A percentile compares a stretch with the other conserved stretches of the same genome.
Evolutionary conservation across 64 coral and sea anemone genomes (phyloP).

Genomic region (Dendronephthya gigantea): DNA sequence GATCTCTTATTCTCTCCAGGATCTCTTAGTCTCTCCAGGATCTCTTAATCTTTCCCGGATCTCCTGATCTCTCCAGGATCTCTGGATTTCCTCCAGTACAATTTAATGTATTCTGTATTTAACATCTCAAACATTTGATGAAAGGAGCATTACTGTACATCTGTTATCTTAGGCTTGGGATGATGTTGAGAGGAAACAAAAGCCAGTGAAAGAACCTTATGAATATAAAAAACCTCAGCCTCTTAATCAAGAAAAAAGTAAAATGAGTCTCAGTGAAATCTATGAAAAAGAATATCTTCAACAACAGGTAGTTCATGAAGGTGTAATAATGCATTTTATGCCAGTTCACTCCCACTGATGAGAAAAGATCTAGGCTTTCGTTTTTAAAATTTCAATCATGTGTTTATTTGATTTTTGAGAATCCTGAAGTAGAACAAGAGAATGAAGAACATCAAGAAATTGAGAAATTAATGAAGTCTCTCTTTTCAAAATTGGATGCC

Average conservation of each 20-base stretch:
- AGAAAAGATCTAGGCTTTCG: too few species aligned
- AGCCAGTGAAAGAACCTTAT: slow-evolving; percentile 64
- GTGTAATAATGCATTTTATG: too few species aligned
- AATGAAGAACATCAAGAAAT: slow-evolving; percentile 69
- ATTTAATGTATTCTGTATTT: too few species aligned
- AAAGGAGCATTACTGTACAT: too few species aligned
- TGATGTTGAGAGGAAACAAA: slow-evolving; percentile 95
- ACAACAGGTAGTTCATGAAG: slow-evolving; percentile 55
- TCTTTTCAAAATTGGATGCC: slow-evolving; percentile 84
- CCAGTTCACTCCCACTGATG: too few species aligned
- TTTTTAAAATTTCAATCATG: not conserved
- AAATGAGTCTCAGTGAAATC: slow-evolving; percentile 86
- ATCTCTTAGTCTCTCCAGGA: too few species aligned
- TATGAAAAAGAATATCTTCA: slow-evolving; percentile 95
- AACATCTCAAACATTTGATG: too few species aligned
- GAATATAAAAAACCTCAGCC: slow-evolving; percentile 86
- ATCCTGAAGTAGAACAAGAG: slow-evolving; percentile 42
- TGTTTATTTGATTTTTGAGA: slow-evolving; percentile 4
- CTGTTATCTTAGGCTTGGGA: slow-evolving; percentile 68
- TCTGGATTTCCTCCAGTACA: too few species aligned
- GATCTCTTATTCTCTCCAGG: too few species aligned
- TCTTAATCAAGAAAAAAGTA: slow-evolving; percentile 93
- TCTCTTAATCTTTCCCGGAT: too few species aligned
- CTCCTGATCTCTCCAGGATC: too few species aligned
- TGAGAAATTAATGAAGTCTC: slow-evolving; percentile 66